Conservation (phyloP, 2,888 invertebrate species). For the Charanyca ferruginea region DNA sequence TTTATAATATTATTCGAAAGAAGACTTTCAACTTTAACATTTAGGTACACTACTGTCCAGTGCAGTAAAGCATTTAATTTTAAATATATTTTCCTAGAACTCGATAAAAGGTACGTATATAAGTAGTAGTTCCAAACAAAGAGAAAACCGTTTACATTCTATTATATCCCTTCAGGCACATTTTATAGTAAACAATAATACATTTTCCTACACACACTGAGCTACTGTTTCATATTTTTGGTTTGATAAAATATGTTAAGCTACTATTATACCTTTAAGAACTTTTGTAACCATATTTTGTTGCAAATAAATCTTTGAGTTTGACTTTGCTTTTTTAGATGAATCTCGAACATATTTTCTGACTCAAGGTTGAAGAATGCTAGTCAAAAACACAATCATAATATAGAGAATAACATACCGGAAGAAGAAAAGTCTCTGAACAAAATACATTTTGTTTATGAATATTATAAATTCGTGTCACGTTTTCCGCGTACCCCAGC, state of each 20-base stretch:
- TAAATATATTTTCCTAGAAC: slow-evolving; percentile 14
- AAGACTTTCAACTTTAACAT: no score
- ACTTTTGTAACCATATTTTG: no score
- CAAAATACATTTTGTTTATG: slow-evolving; percentile 78
- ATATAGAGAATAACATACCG: not conserved
- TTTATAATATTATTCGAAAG: no score
- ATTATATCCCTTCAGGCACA: slow-evolving; percentile 30
- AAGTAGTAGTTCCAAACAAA: slow-evolving; percentile 15
- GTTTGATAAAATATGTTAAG: no score
- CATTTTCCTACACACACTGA: not conserved
- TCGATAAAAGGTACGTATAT: slow-evolving; percentile 4
- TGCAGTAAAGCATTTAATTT: slow-evolving; percentile 10
- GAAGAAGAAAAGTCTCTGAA: slow-evolving; percentile 2
- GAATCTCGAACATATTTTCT: not conserved
- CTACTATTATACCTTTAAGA: no score
- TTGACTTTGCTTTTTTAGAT: no score
- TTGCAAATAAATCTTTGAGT: no score
- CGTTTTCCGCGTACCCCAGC: slow-evolving; percentile 63
- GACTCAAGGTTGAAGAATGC: not conserved
- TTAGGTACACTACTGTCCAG: not conserved
- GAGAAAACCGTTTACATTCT: slow-evolving; percentile 15
- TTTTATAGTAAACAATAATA: slow-evolving; percentile 20
- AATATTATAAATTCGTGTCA: slow-evolving; percentile 78
- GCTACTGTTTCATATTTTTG: not conserved
- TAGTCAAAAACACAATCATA: not conserved